A percentile compares a stretch with the other conserved stretches of the same genome.
Evolutionary conservation across 2,888 invertebrate species (phyloP).

Genomic region (Papilio protenor): DNA sequence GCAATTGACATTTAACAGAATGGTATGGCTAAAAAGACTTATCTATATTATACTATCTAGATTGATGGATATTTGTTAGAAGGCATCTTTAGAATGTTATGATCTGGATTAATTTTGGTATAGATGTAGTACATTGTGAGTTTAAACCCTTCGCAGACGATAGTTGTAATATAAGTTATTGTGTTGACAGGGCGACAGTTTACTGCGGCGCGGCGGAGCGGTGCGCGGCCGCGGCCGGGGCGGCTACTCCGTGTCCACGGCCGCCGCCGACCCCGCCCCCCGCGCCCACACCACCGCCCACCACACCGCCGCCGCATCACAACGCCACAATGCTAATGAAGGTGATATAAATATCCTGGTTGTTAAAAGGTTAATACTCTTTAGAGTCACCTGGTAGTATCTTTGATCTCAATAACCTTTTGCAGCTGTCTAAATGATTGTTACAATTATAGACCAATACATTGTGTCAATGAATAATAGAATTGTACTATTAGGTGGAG

Average conservation of each 20-base stretch:
- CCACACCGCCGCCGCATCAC: constrained; percentile 48
- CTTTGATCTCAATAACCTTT: background rate
- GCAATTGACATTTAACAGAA: too few species aligned
- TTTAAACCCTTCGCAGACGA: too few species aligned
- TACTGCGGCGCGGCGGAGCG: constrained; percentile 70
- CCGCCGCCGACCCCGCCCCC: constrained; percentile 81
- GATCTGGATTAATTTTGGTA: too few species aligned
- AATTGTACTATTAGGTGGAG: constrained; percentile 66
- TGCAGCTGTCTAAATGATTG: background rate
- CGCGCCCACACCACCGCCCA: constrained; percentile 60
- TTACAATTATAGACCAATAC: too few species aligned
- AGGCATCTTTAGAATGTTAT: too few species aligned
- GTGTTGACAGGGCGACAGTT: constrained; percentile 70
- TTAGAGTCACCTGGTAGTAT: background rate
- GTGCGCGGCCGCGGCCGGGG: constrained; percentile 70
- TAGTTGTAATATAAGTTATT: background rate
- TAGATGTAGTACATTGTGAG: too few species aligned
- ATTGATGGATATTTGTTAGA: too few species aligned
- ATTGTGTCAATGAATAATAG: background rate
- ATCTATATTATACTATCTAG: too few species aligned
- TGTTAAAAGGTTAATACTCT: background rate
- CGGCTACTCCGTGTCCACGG: constrained; percentile 61
- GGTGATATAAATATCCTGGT: constrained; percentile 54
- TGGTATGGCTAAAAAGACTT: too few species aligned
- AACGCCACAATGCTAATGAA: constrained; percentile 74